Conservation (phyloP, 1,140 invertebrate genomes). For the Atta texana region DNA sequence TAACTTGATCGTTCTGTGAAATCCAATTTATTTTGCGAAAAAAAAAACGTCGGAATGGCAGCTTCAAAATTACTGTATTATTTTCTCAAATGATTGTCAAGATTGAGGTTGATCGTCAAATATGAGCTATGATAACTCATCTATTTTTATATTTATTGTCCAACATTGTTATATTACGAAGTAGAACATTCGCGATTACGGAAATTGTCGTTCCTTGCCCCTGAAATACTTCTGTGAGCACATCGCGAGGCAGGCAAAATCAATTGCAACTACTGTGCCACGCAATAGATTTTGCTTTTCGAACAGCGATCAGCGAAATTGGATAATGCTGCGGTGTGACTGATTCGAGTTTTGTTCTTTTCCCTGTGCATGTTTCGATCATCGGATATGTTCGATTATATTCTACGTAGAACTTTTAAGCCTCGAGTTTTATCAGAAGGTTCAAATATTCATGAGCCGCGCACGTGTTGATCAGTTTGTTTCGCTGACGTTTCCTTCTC, state of each 20-base stretch:
- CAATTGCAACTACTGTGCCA: constrained; percentile 24
- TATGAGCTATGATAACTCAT: neutral
- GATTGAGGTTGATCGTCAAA: neutral
- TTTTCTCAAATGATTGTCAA: neutral
- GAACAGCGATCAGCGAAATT: constrained; percentile 65
- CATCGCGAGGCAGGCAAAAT: constrained; percentile 1
- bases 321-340: constrained; percentile 52
- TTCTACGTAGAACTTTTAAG: neutral
- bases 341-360: neutral
- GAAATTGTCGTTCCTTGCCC: constrained; percentile 21
- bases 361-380: neutral
- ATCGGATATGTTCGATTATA: constrained; percentile 23
- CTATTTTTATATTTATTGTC: neutral
- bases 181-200: constrained; percentile 27
- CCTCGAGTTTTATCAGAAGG: neutral
- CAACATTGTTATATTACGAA: constrained; percentile 1
- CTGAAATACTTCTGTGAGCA: neutral
- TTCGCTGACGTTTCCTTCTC: neutral
- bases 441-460: constrained; percentile 7
- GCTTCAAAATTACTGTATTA: constrained; percentile 4
- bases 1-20: neutral
- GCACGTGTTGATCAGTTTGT: neutral
- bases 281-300: constrained; percentile 41
- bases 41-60: neutral
- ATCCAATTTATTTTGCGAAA: neutral